Percentiles rank a stretch among this genome's conserved stretches.
These are phyloP conservation scores for Propsilocerus akamusi DNA, from an alignment of 1,140 invertebrate species.

Conservation along the genomic window DNA sequence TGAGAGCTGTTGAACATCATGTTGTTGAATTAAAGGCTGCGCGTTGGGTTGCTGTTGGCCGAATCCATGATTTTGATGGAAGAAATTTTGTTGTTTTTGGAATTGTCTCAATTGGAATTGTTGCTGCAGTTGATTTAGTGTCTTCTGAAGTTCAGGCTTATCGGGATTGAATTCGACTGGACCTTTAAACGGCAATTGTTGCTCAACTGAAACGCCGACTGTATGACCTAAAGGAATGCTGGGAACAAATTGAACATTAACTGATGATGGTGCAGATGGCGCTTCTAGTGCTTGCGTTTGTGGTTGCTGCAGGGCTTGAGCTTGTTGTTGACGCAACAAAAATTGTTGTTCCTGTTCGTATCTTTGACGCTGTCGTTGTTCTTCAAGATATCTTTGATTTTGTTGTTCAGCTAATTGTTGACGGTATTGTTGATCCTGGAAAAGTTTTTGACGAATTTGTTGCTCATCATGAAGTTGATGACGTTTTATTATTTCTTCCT, in stretches of 20 bases:
- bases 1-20: conserved; percentile 29
- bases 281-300: conserved; percentile 5
- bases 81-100: conserved; percentile 24
- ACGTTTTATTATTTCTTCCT: conserved; percentile 42
- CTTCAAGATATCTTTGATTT: conserved; percentile 12
- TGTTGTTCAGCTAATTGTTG: conserved; percentile 18
- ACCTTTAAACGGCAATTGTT: conserved; percentile 6
- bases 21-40: conserved; percentile 20
- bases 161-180: conserved; percentile 9
- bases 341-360: conserved; percentile 15
- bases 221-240: conserved; percentile 6
- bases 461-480: conserved; percentile 35
- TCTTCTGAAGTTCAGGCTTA: conserved; percentile 7
- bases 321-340: conserved; percentile 12
- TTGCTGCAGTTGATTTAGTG: conserved; percentile 4
- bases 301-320: conserved; percentile 18
- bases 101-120: neutral
- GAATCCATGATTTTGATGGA: conserved; percentile 23
- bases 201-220: conserved; percentile 6
- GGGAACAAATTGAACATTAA: conserved; percentile 6
- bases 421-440: conserved; percentile 24
- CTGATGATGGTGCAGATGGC: conserved; percentile 6
- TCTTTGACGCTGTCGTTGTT: conserved; percentile 13
- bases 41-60: conserved; percentile 25
- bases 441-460: conserved; percentile 31